phyloP scores from a whole-genome alignment of 1,140 invertebrate species.

The Leptopilina clavipes region DNA sequence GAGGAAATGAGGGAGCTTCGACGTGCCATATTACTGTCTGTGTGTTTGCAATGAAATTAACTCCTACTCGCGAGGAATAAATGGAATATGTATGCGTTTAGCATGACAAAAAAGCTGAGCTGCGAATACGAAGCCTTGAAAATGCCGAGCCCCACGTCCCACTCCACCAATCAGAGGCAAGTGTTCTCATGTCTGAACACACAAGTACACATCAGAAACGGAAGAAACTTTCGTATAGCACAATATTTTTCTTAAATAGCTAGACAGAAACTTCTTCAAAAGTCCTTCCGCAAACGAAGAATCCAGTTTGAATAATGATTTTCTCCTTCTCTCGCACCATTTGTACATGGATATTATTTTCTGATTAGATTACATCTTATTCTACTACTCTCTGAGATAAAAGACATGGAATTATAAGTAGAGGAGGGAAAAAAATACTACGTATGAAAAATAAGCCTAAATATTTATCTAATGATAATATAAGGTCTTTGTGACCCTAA shows the following conservation, averaged over 20 bases:
- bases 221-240: constrained; percentile 42
- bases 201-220: constrained; percentile 23
- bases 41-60: constrained; percentile 61
- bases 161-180: neutral
- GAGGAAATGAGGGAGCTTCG: constrained; percentile 44
- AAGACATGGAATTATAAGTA: no score
- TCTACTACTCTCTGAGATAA: no score
- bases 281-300: constrained; percentile 41
- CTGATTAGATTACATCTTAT: no score
- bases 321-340: neutral
- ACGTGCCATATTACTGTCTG: constrained; percentile 44
- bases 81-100: constrained; percentile 52
- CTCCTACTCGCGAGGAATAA: constrained; percentile 56
- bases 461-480: no score
- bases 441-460: no score
- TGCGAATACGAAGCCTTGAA: constrained; percentile 38
- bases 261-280: constrained; percentile 37
- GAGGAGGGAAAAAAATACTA: no score
- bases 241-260: constrained; percentile 48
- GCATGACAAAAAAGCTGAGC: constrained; percentile 46
- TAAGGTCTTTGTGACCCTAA: no score
- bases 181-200: constrained; percentile 33
- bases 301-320: constrained; percentile 36
- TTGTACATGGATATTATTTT: no score
- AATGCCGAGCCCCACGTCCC: constrained; percentile 37